Conservation (phyloP, 2,797 vertebrate species). For the Gastrophryne carolinensis region DNA sequence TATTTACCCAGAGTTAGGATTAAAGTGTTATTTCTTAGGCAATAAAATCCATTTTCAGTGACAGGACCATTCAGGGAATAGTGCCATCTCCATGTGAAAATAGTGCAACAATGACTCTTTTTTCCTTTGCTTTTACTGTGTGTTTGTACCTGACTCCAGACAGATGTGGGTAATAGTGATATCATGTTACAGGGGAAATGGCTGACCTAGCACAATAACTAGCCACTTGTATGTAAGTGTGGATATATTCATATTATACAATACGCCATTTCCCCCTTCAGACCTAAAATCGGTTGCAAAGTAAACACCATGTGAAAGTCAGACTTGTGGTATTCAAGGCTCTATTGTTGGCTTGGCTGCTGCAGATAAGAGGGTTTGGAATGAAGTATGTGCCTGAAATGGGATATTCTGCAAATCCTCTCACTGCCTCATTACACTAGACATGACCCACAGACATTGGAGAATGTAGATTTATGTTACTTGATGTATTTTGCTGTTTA, state of each 20-base stretch:
- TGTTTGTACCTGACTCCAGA: not conserved
- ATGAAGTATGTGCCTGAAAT: slow-evolving; percentile 10
- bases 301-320: slow-evolving; percentile 38
- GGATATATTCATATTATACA: not conserved
- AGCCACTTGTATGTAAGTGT: not conserved
- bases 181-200: slow-evolving; percentile 3
- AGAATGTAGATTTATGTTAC: not conserved
- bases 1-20: no score
- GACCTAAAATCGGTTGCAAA: slow-evolving; percentile 31
- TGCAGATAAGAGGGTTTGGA: slow-evolving; percentile 16
- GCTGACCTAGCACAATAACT: not conserved
- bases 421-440: slow-evolving; percentile 17
- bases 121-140: not conserved
- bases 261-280: not conserved
- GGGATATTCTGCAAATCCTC: slow-evolving; percentile 24
- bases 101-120: not conserved
- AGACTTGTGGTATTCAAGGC: slow-evolving; percentile 16
- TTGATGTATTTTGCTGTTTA: not conserved
- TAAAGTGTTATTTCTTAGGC: no score
- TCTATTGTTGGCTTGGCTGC: slow-evolving; percentile 4
- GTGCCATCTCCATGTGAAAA: not conserved
- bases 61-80: not conserved
- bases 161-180: not conserved
- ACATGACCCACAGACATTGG: not conserved
- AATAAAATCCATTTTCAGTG: no score